Base-by-base conservation (phyloP, 2,113 vertebrate species). In the Taxidea taxus region DNA sequence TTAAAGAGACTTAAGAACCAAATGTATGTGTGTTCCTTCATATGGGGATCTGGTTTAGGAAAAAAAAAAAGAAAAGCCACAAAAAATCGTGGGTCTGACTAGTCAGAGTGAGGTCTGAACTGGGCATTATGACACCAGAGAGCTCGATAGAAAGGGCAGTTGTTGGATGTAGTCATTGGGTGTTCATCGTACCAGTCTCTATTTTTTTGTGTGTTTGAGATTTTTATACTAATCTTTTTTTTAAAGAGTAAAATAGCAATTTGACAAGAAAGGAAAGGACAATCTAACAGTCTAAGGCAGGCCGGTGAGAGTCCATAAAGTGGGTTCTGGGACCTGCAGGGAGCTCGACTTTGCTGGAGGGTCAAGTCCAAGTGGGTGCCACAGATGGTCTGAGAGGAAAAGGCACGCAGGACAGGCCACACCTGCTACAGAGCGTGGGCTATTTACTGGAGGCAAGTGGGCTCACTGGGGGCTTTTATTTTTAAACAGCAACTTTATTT, bases 331-430 rank as follows among this genome's bases (percentile, higher is more conserved):
- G 29, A 13, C 37, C 23, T 54, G 2, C 6, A 27, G 18, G 39
- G 49, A 56, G 6, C 70, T 68, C 1, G 1, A 13, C 31, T 66
- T 37, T 77, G 80, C 23, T 29, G n/a, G 42, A 12, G 11, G 4
- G 15, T 37, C 51, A 23, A 7, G 12, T n/a, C 31, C 21, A 1
- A 8, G 9, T 4, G 9, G 25, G 80, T 2, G 2, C 29, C 3
- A 7, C 44, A 6, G 44, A 21, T 15, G 5, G 18, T 31, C 15
- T 7, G 11, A 4, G 12, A 9, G 54, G 29, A 2, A 70, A 87
- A n/a, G 37, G 44, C 3, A 8, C 21, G 15, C 34, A 42, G 42
- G 15, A 58, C 1, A 1, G 2, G 21, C 49, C 34, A 6, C 10
- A 29, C 25, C 20, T 12, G 51, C 27, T 25, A 8, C 66, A 20